Conservation (phyloP, 92 coral and sea anemone genomes). For the Isaurus tuberculatus region DNA sequence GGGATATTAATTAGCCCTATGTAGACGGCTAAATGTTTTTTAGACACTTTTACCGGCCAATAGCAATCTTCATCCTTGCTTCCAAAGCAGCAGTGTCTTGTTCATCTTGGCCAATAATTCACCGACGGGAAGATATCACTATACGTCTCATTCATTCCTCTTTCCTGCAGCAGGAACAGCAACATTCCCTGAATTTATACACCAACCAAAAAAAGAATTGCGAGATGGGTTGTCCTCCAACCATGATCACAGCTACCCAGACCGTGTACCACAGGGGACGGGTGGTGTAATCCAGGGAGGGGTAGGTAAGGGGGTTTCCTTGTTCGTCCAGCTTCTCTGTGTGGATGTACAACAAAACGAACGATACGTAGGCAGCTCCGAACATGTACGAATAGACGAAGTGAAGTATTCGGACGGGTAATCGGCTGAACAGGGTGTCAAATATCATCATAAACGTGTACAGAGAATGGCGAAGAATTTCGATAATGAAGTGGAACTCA, state of each 20-base stretch:
- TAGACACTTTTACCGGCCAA: too few species aligned
- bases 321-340: conserved; percentile 64
- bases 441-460: conserved; percentile 68
- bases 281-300: conserved; percentile 78
- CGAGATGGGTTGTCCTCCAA: conserved; percentile 75
- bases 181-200: conserved; percentile 59
- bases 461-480: conserved; percentile 71
- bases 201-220: conserved; percentile 72
- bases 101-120: too few species aligned
- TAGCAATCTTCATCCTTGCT: too few species aligned
- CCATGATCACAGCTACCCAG: conserved; percentile 71
- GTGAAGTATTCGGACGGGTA: conserved; percentile 80
- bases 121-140: not conserved
- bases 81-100: too few species aligned
- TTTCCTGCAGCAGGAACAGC: conserved; percentile 42
- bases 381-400: conserved; percentile 83
- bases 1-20: too few species aligned
- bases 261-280: conserved; percentile 78
- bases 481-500: conserved; percentile 57
- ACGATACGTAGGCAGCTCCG: conserved; percentile 73
- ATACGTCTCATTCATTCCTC: not conserved
- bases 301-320: conserved; percentile 66
- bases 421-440: conserved; percentile 66
- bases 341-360: conserved; percentile 67
- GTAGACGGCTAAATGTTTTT: too few species aligned